These are phyloP conservation scores for Cosmopolites sordidus DNA, from an alignment of 2,888 invertebrate genomes.

Conservation along the genomic window DNA sequence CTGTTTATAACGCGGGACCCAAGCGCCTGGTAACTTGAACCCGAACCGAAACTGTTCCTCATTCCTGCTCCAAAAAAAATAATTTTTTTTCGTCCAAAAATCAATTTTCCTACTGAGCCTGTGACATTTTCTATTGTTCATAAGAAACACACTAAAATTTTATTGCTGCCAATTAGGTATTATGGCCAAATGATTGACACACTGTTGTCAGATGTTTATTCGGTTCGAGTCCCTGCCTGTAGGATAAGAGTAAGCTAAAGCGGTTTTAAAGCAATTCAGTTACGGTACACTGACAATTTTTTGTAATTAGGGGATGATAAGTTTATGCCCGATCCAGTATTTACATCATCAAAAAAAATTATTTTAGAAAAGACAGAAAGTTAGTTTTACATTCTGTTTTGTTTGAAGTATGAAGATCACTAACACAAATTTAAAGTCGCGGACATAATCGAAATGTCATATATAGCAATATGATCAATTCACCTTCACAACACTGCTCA, in stretches of 20 bases:
- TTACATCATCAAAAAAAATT: too few species aligned
- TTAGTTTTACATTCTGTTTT: too few species aligned
- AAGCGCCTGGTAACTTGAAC: slow-evolving; percentile 45
- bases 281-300: too few species aligned
- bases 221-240: slow-evolving; percentile 51
- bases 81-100: background rate
- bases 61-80: too few species aligned
- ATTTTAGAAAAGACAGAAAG: too few species aligned
- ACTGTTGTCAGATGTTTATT: slow-evolving; percentile 28
- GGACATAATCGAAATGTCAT: too few species aligned
- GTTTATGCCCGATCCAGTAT: too few species aligned
- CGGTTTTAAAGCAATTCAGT: slow-evolving; percentile 25
- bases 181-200: background rate
- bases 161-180: slow-evolving; percentile 2
- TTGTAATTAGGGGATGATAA: too few species aligned
- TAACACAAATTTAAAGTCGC: too few species aligned
- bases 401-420: too few species aligned
- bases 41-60: slow-evolving; percentile 44
- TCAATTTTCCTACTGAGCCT: background rate
- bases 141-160: background rate
- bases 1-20: slow-evolving; percentile 34
- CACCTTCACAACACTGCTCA: too few species aligned
- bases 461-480: too few species aligned
- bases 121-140: background rate
- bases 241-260: slow-evolving; percentile 46